Percentiles rank a stretch among this genome's conserved stretches.
Conservation (phyloP, 2,797 vertebrate species). For the Amniataba percoides region DNA sequence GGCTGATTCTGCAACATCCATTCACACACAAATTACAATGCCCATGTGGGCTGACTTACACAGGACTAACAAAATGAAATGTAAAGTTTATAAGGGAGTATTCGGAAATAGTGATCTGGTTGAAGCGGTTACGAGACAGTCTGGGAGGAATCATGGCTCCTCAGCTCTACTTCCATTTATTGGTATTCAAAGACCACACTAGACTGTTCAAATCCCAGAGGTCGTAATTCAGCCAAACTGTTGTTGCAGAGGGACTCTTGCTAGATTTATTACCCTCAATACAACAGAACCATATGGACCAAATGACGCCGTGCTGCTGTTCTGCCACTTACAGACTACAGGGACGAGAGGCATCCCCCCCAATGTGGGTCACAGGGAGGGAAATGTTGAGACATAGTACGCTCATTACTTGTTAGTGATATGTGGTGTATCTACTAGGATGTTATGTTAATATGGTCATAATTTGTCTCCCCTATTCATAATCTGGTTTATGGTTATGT, state of each 20-base stretch:
- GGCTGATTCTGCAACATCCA: constrained; percentile 1
- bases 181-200: constrained; percentile 37
- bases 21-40: constrained; percentile 1
- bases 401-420: constrained; percentile 12
- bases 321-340: constrained; percentile 36
- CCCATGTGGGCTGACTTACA: constrained; percentile 10
- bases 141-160: background rate
- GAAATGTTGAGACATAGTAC: constrained; percentile 22
- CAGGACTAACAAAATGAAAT: background rate
- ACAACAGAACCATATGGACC: constrained; percentile 51
- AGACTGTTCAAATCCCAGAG: constrained; percentile 32
- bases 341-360: constrained; percentile 23
- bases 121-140: constrained; percentile 13
- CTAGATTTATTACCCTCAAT: constrained; percentile 43
- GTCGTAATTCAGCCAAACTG: constrained; percentile 48
- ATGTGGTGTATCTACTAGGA: background rate
- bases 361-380: constrained; percentile 28
- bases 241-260: constrained; percentile 32
- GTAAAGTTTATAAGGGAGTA: constrained; percentile 1
- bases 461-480: background rate
- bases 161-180: constrained; percentile 27
- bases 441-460: background rate
- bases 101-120: constrained; percentile 23
- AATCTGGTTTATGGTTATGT: constrained; percentile 1
- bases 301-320: constrained; percentile 32